Conservation (phyloP, 2,888 invertebrate genomes). For the Papilio protenor region DNA sequence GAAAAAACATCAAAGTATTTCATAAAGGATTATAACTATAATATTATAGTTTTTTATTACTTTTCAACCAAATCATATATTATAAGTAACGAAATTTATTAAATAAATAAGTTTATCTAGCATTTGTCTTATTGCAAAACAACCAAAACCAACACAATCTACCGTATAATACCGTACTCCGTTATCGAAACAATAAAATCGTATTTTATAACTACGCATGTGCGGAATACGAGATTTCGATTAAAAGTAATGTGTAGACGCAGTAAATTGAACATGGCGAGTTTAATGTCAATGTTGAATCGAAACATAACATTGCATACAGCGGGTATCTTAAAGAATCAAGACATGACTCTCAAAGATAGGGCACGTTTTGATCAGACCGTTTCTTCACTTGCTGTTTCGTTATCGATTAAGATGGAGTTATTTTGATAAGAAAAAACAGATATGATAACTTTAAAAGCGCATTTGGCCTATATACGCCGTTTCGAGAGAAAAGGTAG, state of each 20-base stretch:
- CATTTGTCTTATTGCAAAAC: conserved; percentile 39
- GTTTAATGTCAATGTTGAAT: conserved; percentile 40
- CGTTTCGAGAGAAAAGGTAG: not conserved
- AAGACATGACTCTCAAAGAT: not conserved
- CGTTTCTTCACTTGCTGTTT: not conserved
- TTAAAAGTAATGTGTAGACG: conserved; percentile 34
- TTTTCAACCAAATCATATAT: not conserved
- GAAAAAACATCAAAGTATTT: not conserved
- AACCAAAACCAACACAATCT: conserved; percentile 35
- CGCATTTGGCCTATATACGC: not conserved
- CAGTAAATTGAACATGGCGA: conserved; percentile 39
- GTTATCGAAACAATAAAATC: conserved; percentile 44
- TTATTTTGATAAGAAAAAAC: not conserved
- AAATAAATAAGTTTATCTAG: conserved; percentile 20
- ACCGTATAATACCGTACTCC: conserved; percentile 40
- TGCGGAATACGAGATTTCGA: conserved; percentile 38
- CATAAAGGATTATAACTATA: not conserved
- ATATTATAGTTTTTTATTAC: too few relatives aligned
- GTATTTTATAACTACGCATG: conserved; percentile 40
- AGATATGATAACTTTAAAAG: not conserved
- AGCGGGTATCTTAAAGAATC: not conserved
- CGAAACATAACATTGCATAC: not conserved
- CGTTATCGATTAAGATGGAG: not conserved
- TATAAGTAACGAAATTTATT: not conserved
- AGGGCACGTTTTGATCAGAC: not conserved